Conservation (phyloP, 2,888 invertebrate genomes). For the Tupiocoris notatus region DNA sequence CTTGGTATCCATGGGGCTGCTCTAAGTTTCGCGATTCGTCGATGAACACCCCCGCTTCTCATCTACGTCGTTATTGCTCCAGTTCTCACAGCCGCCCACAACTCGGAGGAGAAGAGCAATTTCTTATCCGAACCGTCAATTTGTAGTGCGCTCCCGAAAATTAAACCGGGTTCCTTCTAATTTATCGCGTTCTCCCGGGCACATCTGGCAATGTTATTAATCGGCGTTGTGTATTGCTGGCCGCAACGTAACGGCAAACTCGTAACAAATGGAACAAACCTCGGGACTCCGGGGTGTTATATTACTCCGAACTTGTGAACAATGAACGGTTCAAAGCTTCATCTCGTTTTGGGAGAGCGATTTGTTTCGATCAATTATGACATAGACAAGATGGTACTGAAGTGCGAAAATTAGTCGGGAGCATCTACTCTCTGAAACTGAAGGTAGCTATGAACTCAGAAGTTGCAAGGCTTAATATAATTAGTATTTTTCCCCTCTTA, state of each 20-base stretch:
- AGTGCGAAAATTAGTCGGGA: not conserved
- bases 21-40: not conserved
- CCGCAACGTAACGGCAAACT: slow-evolving; percentile 13
- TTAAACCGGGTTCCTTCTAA: slow-evolving; percentile 10
- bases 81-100: not conserved
- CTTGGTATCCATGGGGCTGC: too few species aligned
- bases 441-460: too few species aligned
- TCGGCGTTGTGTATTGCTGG: slow-evolving; percentile 28
- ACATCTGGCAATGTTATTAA: slow-evolving; percentile 37
- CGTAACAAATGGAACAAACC: slow-evolving; percentile 37
- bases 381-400: not conserved
- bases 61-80: not conserved
- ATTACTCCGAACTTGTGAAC: not conserved
- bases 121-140: slow-evolving; percentile 33
- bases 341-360: not conserved
- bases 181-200: slow-evolving; percentile 25
- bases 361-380: not conserved
- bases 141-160: slow-evolving; percentile 17
- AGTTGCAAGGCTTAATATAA: too few species aligned
- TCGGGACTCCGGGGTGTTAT: not conserved
- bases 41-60: not conserved
- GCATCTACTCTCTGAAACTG: too few species aligned
- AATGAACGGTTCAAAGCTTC: not conserved
- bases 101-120: slow-evolving; percentile 25
- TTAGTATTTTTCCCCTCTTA: too few species aligned